Conservation (phyloP, 2,113 vertebrate genomes). For the Balaeniceps rex region DNA sequence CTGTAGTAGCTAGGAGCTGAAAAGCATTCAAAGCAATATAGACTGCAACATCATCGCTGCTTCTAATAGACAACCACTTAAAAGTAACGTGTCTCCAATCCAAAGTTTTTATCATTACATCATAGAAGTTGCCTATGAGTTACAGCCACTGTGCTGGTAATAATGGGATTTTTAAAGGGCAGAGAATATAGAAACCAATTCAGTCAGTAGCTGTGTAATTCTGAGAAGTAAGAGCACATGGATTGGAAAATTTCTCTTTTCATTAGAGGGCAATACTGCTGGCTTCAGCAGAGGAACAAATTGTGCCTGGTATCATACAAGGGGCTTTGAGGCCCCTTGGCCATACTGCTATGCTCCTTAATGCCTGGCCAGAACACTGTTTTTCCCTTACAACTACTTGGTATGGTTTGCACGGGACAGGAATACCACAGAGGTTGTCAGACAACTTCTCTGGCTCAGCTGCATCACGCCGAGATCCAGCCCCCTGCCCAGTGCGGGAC, state of each 20-base stretch:
- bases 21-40: not conserved
- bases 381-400: not conserved
- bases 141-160: not conserved
- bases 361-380: accelerated
- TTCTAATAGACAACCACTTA: not conserved
- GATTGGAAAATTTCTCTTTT: not conserved
- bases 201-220: not conserved
- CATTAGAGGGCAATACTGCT: not conserved
- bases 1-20: not conserved
- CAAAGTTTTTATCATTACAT: not conserved
- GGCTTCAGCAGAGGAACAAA: not conserved
- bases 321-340: not conserved
- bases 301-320: not conserved
- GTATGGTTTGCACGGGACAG: not conserved
- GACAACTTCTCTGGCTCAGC: not conserved
- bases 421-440: too few species aligned
- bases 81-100: not conserved
- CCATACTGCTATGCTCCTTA: not conserved
- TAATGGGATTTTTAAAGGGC: not conserved
- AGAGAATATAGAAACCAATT: not conserved
- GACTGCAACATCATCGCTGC: not conserved
- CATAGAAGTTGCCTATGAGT: not conserved
- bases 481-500: not conserved
- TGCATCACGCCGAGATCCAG: accelerated
- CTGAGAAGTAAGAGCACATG: not conserved